These are phyloP conservation scores for Ahaetulla prasina DNA, from an alignment of 2,113 vertebrate species.

Conservation along the genomic window DNA sequence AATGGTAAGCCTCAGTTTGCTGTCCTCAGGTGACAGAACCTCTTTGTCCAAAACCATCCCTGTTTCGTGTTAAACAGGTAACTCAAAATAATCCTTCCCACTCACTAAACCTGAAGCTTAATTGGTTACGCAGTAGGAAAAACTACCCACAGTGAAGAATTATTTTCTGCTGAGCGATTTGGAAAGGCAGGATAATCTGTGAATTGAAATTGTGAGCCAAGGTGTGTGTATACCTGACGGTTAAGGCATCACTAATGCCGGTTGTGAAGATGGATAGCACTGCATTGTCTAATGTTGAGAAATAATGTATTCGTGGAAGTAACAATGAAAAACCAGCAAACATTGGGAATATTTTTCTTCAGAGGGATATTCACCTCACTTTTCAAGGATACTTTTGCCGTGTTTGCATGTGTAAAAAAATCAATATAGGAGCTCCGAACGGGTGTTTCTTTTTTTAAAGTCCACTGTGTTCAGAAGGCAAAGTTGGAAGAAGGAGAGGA, in stretches of 20 bases:
- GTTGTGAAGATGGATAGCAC: neutral
- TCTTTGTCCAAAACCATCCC: neutral
- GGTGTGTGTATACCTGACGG: neutral
- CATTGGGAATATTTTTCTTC: neutral
- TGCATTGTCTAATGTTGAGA: neutral
- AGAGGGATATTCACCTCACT: neutral
- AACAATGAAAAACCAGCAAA: neutral
- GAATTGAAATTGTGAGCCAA: neutral
- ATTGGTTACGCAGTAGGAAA: neutral
- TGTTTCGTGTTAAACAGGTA: neutral
- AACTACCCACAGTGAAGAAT: neutral
- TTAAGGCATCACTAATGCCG: neutral
- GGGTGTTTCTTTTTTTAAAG: too few relatives aligned
- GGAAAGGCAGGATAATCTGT: neutral
- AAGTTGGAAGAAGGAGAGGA: neutral
- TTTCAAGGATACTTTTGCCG: neutral
- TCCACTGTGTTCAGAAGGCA: neutral
- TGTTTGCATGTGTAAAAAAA: neutral
- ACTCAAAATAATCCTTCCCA: neutral
- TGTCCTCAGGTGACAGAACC: neutral
- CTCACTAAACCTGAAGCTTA: neutral
- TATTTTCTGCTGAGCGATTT: neutral
- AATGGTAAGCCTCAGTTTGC: neutral
- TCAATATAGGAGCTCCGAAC: neutral
- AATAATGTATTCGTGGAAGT: neutral